Evolutionary conservation across 2,888 invertebrate species (phyloP).

Genomic region (Rotaria magnacalcarata): DNA sequence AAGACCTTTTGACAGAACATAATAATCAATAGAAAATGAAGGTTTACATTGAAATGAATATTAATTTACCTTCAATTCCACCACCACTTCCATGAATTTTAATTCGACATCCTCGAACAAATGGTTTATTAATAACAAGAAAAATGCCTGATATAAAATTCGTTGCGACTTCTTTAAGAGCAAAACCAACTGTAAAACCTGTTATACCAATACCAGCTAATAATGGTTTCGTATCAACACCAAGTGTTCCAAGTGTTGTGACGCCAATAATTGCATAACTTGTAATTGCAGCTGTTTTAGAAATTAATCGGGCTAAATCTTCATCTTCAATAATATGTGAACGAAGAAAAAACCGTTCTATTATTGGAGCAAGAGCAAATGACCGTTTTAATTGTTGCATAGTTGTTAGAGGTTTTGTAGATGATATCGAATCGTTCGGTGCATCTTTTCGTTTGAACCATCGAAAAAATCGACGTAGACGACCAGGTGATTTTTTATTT

Average conservation of each 20-base stretch:
- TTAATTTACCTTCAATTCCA: conserved; percentile 18
- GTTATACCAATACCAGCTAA: conserved; percentile 32
- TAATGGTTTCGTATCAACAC: conserved; percentile 20
- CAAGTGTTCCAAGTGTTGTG: not conserved
- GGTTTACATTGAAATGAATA: not conserved
- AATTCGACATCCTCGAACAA: conserved; percentile 33
- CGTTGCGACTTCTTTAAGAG: conserved; percentile 30
- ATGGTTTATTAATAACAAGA: conserved; percentile 33
- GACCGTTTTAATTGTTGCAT: conserved; percentile 6
- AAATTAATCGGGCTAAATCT: conserved; percentile 21
- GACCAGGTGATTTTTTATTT: not conserved
- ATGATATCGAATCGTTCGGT: not conserved
- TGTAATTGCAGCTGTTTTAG: not conserved
- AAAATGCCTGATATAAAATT: conserved; percentile 19
- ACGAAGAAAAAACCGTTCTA: not conserved
- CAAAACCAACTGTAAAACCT: conserved; percentile 26
- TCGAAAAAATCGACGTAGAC: conserved; percentile 23
- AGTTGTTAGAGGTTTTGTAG: not conserved
- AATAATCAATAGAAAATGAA: too few relatives aligned
- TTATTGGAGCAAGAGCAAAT: not conserved
- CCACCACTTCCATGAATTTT: conserved; percentile 21
- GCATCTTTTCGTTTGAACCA: not conserved
- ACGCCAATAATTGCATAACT: conserved; percentile 1
- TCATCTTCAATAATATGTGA: not conserved
- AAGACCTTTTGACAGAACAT: not conserved